Base-by-base conservation (phyloP, 2,113 vertebrate species). In the Lasiurus borealis region DNA sequence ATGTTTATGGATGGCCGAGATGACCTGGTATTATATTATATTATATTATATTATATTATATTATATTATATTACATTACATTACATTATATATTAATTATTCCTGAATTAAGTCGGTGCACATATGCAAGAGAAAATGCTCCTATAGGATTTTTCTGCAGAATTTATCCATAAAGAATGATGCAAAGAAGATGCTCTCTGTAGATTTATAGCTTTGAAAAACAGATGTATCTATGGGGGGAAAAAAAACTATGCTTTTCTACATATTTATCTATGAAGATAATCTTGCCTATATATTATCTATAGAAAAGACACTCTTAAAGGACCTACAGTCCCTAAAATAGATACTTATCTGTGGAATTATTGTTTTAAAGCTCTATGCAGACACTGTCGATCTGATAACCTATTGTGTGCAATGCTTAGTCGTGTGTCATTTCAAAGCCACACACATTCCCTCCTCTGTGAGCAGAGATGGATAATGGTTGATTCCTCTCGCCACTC, bases 351-450 rank as follows among this genome's bases (percentile, higher is more conserved):
- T 14, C 68, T 64, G n/a, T 84, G 59, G 78, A 85, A 80, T 72
- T 76, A 44, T 78, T 89, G 87, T 94, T 69, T 19, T 27, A 75
- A 96, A 90, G n/a, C 27, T 89, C 93, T 52, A 3, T 34, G 40
- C 8, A 75, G 34, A 27, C 21, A 68, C 29, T 87, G 82, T 44
- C 54, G 64, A 31, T 46, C 12, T 27, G 88, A n/a, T 85, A n/a
- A 54, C 3, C 5, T 44, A 40, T 78, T 68, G 69, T 3, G 54
- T 90, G 36, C 57, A 95, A 16, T 57, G 80, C 83, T 90, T 93
- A 96, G 27, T 36, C 9, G 40, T 46, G 62, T 3, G 9, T 82
- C 93, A 80, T 92, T 40, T 87, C 75, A 59, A 84, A 90, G 16
- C 12, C 44, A 34, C 27, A 86, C 76, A 59, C 5, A 2, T 57